These are phyloP conservation scores for Caenorhabditis panamensis DNA, from an alignment of 2,888 invertebrate species.

Conservation along the genomic window DNA sequence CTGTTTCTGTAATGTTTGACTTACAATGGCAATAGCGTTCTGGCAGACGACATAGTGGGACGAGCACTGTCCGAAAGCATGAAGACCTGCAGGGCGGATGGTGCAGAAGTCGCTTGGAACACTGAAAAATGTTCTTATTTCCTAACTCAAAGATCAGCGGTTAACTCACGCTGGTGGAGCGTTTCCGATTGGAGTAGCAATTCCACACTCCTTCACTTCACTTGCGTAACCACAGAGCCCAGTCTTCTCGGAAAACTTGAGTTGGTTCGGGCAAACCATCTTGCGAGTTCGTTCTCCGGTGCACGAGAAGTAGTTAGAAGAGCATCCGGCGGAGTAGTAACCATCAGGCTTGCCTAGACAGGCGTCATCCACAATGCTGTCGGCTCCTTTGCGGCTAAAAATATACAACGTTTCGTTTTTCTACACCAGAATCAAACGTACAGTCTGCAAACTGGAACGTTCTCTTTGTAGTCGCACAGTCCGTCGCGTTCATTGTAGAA, in stretches of 20 bases:
- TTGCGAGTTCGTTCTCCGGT: conserved; percentile 50
- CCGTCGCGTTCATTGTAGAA: conserved; percentile 67
- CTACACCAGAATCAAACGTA: neutral
- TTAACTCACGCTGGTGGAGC: conserved; percentile 52
- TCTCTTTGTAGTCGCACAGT: conserved; percentile 66
- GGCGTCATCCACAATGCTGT: conserved; percentile 18
- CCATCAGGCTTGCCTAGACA: conserved; percentile 72
- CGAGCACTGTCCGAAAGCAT: conserved; percentile 48
- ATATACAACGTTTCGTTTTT: no score
- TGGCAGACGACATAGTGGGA: conserved; percentile 62
- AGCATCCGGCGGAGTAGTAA: conserved; percentile 70
- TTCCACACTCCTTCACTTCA: conserved; percentile 57
- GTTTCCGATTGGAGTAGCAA: neutral
- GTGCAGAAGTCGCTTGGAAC: conserved; percentile 54
- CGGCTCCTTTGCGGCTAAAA: conserved; percentile 48
- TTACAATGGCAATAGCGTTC: conserved; percentile 41
- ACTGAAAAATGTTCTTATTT: no score
- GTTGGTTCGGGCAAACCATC: conserved; percentile 53
- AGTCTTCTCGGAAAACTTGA: conserved; percentile 56
- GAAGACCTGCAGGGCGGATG: conserved; percentile 47
- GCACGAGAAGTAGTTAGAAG: conserved; percentile 68
- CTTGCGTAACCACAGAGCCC: conserved; percentile 53
- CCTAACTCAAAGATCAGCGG: no score
- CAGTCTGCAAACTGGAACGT: conserved; percentile 55
- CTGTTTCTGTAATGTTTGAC: neutral